Conservation (phyloP, 2,797 vertebrate genomes). For the Malurus leucopterus region DNA sequence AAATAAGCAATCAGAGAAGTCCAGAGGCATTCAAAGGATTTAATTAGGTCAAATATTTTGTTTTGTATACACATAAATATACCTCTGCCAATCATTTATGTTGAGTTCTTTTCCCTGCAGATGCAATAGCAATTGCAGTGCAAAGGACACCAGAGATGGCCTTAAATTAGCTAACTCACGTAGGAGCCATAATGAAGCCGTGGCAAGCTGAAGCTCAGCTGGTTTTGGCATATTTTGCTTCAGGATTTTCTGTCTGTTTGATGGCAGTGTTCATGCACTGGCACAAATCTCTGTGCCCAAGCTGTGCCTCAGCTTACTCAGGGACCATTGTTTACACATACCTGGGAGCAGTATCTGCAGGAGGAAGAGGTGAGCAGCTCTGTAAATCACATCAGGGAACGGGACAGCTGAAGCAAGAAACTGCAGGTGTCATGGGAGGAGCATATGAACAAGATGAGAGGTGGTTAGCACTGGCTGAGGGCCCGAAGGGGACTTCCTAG, state of each 20-base stretch:
- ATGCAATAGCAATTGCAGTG: neutral
- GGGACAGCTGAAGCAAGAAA: neutral
- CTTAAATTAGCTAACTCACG: neutral
- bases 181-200: neutral
- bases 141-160: neutral
- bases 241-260: neutral
- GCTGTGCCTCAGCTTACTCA: neutral
- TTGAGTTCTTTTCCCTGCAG: neutral
- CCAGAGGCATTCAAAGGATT: neutral
- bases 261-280: neutral
- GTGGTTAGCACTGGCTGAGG: neutral
- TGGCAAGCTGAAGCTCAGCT: neutral
- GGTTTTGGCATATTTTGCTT: neutral
- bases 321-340: neutral
- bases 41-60: neutral
- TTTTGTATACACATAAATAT: neutral
- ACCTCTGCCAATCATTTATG: neutral
- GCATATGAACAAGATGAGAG: neutral
- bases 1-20: neutral
- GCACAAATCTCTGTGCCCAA: neutral
- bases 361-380: neutral
- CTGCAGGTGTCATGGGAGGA: neutral
- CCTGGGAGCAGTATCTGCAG: neutral
- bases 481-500: neutral
- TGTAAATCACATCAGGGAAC: neutral